Base-by-base conservation (phyloP, 2,888 invertebrate genomes). In the Hedya salicella region DNA sequence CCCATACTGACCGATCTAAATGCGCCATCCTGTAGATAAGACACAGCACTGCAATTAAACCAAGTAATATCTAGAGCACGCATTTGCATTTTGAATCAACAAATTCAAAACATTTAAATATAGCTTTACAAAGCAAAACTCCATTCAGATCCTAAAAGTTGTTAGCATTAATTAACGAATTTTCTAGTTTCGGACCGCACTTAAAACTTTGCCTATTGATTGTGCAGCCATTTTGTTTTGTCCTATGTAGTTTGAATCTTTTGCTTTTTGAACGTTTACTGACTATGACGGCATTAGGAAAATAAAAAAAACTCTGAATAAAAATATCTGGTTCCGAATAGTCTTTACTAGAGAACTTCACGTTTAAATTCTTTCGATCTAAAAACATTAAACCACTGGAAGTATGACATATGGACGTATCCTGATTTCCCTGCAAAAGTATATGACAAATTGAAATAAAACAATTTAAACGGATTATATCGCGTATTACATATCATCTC, bases 161-260 rank as follows among this genome's bases (percentile, higher is more conserved):
- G 42, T 53, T 53, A 62, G 36, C 44, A 53, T 53, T 52, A 61
- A 52, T 52, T 52, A 52, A 62, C 36, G 44, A 53, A 46, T 53
- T 62, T 62, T 63, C 63, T 56, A 56, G 63, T 63, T 63, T 40
- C 49, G 40, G 30, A 14, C 62, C 62, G 44, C 56, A 49, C 40
- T 63, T 56, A 56, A 42, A 63, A 63, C 48, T 56, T 63, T 63
- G 6, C 11, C 13, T 32, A 53, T 44, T 17, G 30, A 49, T 56
- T 42, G 49, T 16, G 17, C 25, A 49, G 39, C 40, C 48, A 32
- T 19, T 48, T 39, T 11, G 19, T 30, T 52, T 52, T 44, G n/a
- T 11, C 30, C 3, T 56, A 17, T 11, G 13, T 44, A 46, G 36
- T 36, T 36, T 8, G 9, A 36, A 9, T 36, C 6, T 36, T 36